Percentiles rank a stretch among this genome's conserved stretches.
Evolutionary conservation across 2,113 vertebrate species (phyloP).

Genomic region (Bufo bufo): DNA sequence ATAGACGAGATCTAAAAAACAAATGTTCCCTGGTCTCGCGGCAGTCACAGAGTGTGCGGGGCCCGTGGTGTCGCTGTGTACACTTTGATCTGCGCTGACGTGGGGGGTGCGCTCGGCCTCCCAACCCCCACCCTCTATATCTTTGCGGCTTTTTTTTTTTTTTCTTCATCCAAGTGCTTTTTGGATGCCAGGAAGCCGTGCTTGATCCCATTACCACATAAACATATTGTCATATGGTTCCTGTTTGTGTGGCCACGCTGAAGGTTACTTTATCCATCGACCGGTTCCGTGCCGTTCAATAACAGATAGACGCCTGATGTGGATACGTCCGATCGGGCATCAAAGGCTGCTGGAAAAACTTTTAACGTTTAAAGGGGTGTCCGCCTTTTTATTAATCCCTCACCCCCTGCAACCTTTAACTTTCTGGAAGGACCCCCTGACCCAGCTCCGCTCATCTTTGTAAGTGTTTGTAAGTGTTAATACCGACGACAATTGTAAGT

Average conservation of each 20-base stretch:
- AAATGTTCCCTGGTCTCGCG: slow-evolving; percentile 58
- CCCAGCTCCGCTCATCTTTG: too few species aligned
- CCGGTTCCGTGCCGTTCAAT: neutral
- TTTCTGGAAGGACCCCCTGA: too few species aligned
- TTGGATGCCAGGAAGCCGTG: slow-evolving; percentile 65
- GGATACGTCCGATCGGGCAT: neutral
- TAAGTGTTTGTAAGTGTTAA: too few species aligned
- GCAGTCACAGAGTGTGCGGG: slow-evolving; percentile 57
- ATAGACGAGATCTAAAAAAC: slow-evolving; percentile 43
- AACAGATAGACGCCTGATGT: neutral
- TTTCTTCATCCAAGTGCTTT: slow-evolving; percentile 64
- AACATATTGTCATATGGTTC: slow-evolving; percentile 67
- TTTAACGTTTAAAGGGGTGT: neutral
- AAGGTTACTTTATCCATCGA: slow-evolving; percentile 61
- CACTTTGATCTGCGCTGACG: slow-evolving; percentile 65
- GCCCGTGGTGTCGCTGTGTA: slow-evolving; percentile 57
- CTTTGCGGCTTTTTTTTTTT: slow-evolving; percentile 8
- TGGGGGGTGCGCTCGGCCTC: slow-evolving; percentile 64
- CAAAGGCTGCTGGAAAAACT: neutral
- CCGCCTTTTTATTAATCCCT: neutral
- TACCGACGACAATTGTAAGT: too few species aligned
- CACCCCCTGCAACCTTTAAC: neutral
- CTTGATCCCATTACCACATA: slow-evolving; percentile 67
- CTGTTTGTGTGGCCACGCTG: slow-evolving; percentile 67
- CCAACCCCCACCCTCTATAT: slow-evolving; percentile 13